Conservation (phyloP, 2,113 vertebrate genomes). For the Martes martes region DNA sequence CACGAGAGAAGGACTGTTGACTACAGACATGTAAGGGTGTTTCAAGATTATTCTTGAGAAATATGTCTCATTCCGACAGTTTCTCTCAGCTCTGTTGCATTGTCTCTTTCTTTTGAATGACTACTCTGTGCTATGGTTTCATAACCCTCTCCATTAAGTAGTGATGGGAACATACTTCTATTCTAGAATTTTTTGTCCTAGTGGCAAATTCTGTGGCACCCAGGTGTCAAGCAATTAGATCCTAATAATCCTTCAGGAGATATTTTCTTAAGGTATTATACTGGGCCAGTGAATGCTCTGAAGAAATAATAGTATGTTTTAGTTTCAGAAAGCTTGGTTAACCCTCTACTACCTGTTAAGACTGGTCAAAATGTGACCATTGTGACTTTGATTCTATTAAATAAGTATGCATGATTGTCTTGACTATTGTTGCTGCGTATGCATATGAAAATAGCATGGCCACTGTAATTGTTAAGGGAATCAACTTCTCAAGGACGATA, state of each 20-base stretch:
- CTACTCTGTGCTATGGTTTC: conserved; percentile 3
- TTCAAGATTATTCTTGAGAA: conserved; percentile 10
- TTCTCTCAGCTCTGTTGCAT: not conserved
- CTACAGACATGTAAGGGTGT: not conserved
- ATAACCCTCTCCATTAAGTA: conserved; percentile 9
- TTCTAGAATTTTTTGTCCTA: conserved; percentile 52
- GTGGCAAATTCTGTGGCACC: conserved; percentile 60
- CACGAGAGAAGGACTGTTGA: not conserved
- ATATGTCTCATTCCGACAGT: not conserved
- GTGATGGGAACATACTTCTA: conserved; percentile 58
- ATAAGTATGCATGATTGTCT: conserved; percentile 71
- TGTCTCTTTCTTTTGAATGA: conserved; percentile 37
- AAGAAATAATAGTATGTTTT: conserved; percentile 73
- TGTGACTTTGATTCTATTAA: conserved; percentile 72
- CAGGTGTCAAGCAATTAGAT: conserved; percentile 68
- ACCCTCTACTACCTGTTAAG: conserved; percentile 69
- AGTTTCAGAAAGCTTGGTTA: conserved; percentile 68
- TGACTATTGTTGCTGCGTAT: conserved; percentile 69
- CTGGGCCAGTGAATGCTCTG: conserved; percentile 62
- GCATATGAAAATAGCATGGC: not conserved
- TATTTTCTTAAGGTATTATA: conserved; percentile 70
- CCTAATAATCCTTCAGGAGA: conserved; percentile 61
- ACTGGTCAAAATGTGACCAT: conserved; percentile 57
- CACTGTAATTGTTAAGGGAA: not conserved
- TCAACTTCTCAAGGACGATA: not conserved